Evolutionary conservation across 2,113 vertebrate species (phyloP), one percentile per base, ranked within the genome.

Genomic region (Chitala chitala): DNA sequence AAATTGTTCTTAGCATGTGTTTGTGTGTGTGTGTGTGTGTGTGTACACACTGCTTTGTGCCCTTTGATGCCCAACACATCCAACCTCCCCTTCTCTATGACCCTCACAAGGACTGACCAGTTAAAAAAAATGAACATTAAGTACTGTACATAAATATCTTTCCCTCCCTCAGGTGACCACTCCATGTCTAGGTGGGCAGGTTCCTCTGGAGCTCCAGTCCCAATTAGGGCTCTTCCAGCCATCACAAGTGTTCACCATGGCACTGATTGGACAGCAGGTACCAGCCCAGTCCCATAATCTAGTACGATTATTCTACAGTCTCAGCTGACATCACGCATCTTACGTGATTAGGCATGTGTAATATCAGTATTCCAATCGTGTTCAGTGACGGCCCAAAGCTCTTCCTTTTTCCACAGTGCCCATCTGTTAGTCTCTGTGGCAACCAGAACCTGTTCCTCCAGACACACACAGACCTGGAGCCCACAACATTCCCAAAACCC

Each of bases 401-500:
- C 33, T 20, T 20, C 54, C 69, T 10, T 71, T 31, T 33, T 31
- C 12, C 0, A 40, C 80, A 98, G 96, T 94, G 94, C 77, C 89
- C 93, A 73, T 79, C 93, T 1, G 85, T 85, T 74, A 87, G 89
- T 4, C 84, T 98, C 71, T 99, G 94, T 79, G 91, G 81, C 72
- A 80, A 85, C 6, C 94, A 94, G 83, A 86, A 91, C 75, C 83
- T 91, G 20, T 98, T 91, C 29, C 75, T 92, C 6, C 94, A 94
- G 85, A 89, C 93, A 31, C 93, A 91, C 24, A 79, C 93, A 79
- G 89, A 93, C 56, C 80, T 93, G 78, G 94, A 94, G 13, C 91
- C 93, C 76, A 98, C 95, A 74, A 92, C 92, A 56, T 99, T 96
- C 76, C 96, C 96, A 75, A 99, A 99, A 72, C 96, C 96, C 40